Conservation (phyloP, 2,888 invertebrate genomes). For the Trypoxylon attenuatum region DNA sequence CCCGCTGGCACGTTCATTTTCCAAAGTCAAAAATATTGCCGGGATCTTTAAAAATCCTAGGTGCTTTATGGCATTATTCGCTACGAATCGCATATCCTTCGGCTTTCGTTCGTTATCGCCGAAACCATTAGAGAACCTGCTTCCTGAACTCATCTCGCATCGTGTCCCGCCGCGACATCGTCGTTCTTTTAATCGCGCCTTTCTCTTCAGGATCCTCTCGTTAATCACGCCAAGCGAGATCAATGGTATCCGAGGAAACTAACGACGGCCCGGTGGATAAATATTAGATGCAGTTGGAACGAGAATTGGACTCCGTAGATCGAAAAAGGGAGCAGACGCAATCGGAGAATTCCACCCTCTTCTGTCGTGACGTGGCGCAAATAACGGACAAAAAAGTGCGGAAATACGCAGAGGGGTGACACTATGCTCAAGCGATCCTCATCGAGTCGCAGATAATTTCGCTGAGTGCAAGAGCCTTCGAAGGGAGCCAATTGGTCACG, state of each 20-base stretch:
- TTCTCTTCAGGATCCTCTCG: slow-evolving; percentile 12
- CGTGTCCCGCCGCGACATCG: slow-evolving; percentile 37
- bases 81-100: no score
- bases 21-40: no score
- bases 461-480: no score
- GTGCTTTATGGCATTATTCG: no score
- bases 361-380: background rate
- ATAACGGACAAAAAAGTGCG: slow-evolving; percentile 37
- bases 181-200: slow-evolving; percentile 33
- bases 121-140: no score
- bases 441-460: slow-evolving; percentile 58
- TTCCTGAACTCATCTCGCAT: no score
- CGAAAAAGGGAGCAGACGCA: slow-evolving; percentile 16
- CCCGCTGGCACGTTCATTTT: no score
- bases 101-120: no score
- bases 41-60: no score
- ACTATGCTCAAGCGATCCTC: no score
- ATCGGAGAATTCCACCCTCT: slow-evolving; percentile 8
- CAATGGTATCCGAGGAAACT: slow-evolving; percentile 5
- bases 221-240: slow-evolving; percentile 17
- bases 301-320: slow-evolving; percentile 26
- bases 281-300: slow-evolving; percentile 22
- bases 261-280: slow-evolving; percentile 10
- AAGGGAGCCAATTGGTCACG: no score
- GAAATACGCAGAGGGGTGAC: no score